Base-by-base conservation (phyloP, 2,113 vertebrate species). In the Regulus satrapa region DNA sequence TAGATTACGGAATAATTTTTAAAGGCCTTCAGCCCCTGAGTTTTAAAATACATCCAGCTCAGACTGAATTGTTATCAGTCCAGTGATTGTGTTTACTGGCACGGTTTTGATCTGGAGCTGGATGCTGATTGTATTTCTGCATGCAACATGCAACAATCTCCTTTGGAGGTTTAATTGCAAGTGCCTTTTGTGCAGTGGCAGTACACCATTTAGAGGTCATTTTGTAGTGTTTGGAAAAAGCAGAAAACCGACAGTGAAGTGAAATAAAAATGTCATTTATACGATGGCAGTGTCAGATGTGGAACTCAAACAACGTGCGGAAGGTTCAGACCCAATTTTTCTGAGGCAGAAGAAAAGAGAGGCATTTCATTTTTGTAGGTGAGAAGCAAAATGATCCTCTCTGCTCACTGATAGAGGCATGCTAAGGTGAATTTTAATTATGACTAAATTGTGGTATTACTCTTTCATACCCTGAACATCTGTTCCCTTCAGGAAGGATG, bases 371-470 rank as follows among this genome's bases (percentile, higher is more conserved):
- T 98, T 96, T 86, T 95, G 76, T 93, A 96, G 96, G 97, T 97
- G 97, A 97, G 97, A 97, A 97, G 90, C 92, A 96, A 96, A 98
- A 98, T 94, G 93, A 95, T 97, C 95, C 95, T 95, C 95, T 95
- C 95, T 97, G 98, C 98, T 98, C 97, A 87, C 97, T 97, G 97
- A 97, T 97, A 97, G 98, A 98, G 96, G 97, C 97, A 95, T 96
- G 98, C 98, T 98, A 98, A 98, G 97, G 98, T 98, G 98, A 98
- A 98, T 99, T 98, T 99, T 99, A 99, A 99, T 99, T 98, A 98
- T 98, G 98, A 98, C 98, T 99, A 98, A 99, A 99, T 98, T 98
- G 98, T 98, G 97, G 98, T 98, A 99, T 98, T 98, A 98, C 97
- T 98, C 98, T 98, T 98, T 98, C 98, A 98, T 98, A 98, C 97